Conservation (phyloP, 2,113 vertebrate species). For the Hippocampus abdominalis region DNA sequence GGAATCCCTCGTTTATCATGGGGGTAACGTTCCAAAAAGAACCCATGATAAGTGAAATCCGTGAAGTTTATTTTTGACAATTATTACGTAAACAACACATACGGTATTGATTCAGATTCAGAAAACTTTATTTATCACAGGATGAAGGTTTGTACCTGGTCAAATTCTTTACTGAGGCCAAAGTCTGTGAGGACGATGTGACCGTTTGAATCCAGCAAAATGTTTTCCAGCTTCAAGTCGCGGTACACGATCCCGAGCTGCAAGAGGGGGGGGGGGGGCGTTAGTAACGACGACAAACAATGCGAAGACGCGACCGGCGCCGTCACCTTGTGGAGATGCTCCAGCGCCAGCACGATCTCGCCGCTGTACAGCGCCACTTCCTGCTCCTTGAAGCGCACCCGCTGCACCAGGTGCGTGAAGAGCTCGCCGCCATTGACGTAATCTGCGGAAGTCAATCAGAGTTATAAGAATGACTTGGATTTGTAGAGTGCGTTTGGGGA, state of each 20-base stretch:
- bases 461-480: background rate
- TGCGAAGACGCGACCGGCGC: background rate
- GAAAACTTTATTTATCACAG: no score
- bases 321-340: constrained; percentile 93
- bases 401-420: constrained; percentile 97
- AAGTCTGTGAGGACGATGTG: constrained; percentile 98
- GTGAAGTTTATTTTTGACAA: no score
- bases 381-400: constrained; percentile 90
- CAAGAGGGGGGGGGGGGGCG: constrained; percentile 4
- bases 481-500: no score
- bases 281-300: background rate
- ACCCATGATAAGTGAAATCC: no score
- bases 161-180: constrained; percentile 97
- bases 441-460: constrained; percentile 68
- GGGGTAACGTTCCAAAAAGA: no score
- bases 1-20: no score
- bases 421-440: constrained; percentile 97
- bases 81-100: no score
- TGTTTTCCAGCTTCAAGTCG: constrained; percentile 98
- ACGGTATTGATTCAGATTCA: no score
- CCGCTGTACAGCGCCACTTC: constrained; percentile 93
- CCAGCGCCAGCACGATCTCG: constrained; percentile 90
- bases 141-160: constrained; percentile 82
- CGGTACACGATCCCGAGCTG: constrained; percentile 96
- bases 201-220: constrained; percentile 90